Evolutionary conservation across 1,140 invertebrate species (phyloP).

Genomic region (Centruroides vittatus): DNA sequence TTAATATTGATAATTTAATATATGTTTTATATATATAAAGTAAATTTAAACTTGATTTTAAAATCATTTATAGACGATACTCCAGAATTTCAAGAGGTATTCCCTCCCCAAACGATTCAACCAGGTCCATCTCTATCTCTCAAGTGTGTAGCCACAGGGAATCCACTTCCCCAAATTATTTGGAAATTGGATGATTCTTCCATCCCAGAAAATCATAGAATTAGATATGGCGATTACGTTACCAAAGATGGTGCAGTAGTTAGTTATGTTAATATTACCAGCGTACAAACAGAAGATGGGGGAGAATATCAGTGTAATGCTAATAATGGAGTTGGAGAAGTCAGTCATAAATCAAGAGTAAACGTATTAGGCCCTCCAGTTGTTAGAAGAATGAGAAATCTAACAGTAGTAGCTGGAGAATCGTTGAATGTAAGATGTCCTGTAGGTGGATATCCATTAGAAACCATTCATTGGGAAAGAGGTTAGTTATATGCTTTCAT

Average conservation of each 20-base stretch:
- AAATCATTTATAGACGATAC: constrained; percentile 50
- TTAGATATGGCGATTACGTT: constrained; percentile 25
- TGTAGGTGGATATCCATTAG: constrained; percentile 21
- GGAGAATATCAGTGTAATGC: constrained; percentile 31
- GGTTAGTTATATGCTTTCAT: constrained; percentile 22
- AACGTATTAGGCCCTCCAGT: constrained; percentile 27
- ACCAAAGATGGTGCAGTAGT: constrained; percentile 26
- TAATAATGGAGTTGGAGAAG: constrained; percentile 27
- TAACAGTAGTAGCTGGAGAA: constrained; percentile 34
- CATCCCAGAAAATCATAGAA: constrained; percentile 24
- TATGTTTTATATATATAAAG: constrained; percentile 5
- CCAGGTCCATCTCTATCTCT: constrained; percentile 64
- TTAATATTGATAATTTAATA: no score
- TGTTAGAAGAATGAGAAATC: constrained; percentile 29
- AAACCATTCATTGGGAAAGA: constrained; percentile 34
- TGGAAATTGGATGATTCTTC: constrained; percentile 33
- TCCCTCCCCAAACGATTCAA: constrained; percentile 67
- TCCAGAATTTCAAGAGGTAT: constrained; percentile 61
- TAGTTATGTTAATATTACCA: constrained; percentile 33
- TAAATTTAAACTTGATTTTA: constrained; percentile 18
- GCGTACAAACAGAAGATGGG: constrained; percentile 28
- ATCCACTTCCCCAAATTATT: constrained; percentile 47
- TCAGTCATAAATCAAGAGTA: constrained; percentile 18
- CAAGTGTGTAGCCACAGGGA: constrained; percentile 69
- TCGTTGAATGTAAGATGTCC: constrained; percentile 26